These are phyloP conservation scores for Bombus picipes DNA, from an alignment of 1,140 invertebrate genomes.

Conservation along the genomic window DNA sequence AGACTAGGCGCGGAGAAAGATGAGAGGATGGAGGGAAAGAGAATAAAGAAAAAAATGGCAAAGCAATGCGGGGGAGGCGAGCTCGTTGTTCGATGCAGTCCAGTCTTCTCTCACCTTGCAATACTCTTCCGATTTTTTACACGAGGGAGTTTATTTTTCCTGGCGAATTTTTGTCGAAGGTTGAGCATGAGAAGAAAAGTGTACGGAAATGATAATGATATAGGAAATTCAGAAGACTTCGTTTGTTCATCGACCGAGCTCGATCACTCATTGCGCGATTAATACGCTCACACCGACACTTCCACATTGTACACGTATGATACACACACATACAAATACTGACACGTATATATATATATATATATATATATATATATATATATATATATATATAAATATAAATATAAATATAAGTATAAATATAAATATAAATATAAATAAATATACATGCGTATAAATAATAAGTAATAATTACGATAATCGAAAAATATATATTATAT, in stretches of 20 bases:
- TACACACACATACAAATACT: constrained; percentile 12
- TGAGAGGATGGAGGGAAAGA: neutral
- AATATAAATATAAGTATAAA: constrained; percentile 58
- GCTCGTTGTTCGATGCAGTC: constrained; percentile 51
- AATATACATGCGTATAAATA: constrained; percentile 59
- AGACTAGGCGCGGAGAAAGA: constrained; percentile 18
- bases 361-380: constrained; percentile 61
- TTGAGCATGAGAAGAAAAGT: constrained; percentile 2
- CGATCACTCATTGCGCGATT: constrained; percentile 59
- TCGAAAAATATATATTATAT: constrained; percentile 37
- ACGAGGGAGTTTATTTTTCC: constrained; percentile 12
- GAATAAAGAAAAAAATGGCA: neutral
- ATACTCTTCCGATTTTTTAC: constrained; percentile 44
- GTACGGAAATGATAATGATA: neutral
- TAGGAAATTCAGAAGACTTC: constrained; percentile 36
- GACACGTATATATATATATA: constrained; percentile 60
- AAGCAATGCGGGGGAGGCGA: constrained; percentile 13
- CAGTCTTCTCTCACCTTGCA: constrained; percentile 43
- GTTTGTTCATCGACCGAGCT: constrained; percentile 50
- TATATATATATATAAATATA: constrained; percentile 61
- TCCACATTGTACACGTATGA: constrained; percentile 62
- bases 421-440: constrained; percentile 22
- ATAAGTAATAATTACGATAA: constrained; percentile 63
- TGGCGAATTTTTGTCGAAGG: neutral
- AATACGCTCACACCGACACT: constrained; percentile 22